Conservation (phyloP, 35 echinoderm and acorn worm species). For the Ptychodera flava region DNA sequence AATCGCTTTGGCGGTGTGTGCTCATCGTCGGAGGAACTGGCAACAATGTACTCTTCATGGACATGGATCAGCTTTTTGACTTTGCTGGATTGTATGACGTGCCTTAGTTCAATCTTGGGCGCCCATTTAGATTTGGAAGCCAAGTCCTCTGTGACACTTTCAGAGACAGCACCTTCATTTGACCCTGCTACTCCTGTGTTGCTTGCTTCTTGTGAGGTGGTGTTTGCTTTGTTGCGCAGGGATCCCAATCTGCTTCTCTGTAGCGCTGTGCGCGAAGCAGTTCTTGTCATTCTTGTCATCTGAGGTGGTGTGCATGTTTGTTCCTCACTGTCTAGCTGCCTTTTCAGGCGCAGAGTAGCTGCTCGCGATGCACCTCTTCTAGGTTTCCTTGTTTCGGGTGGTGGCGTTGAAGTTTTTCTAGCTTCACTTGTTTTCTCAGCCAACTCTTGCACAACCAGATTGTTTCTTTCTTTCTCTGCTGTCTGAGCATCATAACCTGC, state of each 20-base stretch:
- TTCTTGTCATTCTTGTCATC: neutral
- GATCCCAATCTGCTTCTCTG: neutral
- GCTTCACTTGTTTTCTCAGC: neutral
- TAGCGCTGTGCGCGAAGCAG: neutral
- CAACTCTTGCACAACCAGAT: neutral
- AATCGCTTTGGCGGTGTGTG: neutral
- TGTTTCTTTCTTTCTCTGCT: neutral
- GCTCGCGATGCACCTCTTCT: neutral
- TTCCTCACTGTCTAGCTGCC: neutral
- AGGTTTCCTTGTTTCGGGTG: neutral
- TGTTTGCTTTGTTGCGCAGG: neutral
- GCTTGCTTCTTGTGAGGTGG: neutral
- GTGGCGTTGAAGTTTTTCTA: neutral
- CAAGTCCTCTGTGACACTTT: neutral
- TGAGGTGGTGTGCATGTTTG: neutral
- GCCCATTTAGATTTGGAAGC: neutral
- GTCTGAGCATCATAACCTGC: neutral
- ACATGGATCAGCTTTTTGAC: neutral
- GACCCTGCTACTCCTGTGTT: neutral
- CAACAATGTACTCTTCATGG: neutral
- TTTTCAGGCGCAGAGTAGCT: neutral
- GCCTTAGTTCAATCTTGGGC: neutral
- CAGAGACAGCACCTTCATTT: neutral
- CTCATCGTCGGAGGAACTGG: neutral
- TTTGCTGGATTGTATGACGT: neutral